These are phyloP conservation scores for Steatornis caripensis DNA, from an alignment of 2,113 vertebrate genomes.

Conservation along the genomic window DNA sequence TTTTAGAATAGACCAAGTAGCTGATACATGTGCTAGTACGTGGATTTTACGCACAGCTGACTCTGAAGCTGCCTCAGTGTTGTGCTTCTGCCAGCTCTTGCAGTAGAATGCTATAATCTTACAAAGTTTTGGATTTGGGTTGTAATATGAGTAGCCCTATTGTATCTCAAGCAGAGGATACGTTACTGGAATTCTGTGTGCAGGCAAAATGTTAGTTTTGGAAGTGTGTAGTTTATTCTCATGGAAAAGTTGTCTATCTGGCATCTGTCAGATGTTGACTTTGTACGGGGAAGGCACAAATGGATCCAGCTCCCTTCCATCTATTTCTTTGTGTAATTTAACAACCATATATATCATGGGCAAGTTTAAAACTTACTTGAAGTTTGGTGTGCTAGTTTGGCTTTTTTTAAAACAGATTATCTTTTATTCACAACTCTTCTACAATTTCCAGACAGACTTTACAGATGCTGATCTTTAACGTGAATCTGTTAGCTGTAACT, in stretches of 20 bases:
- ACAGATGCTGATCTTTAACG: too few species aligned
- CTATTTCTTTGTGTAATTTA: neutral
- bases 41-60: neutral
- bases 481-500: neutral
- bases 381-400: neutral
- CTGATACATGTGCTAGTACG: neutral
- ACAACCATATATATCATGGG: neutral
- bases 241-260: neutral
- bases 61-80: neutral
- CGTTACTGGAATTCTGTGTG: neutral
- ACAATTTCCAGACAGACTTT: neutral
- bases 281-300: neutral
- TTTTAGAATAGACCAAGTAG: neutral
- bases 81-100: neutral
- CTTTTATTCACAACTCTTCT: neutral
- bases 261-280: neutral
- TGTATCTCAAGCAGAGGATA: neutral
- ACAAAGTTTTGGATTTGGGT: neutral
- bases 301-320: neutral
- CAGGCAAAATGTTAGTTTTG: neutral
- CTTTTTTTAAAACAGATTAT: neutral
- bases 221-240: neutral
- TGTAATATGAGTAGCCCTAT: neutral
- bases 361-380: neutral
- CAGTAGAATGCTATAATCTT: neutral